Percentiles rank a stretch among this genome's conserved stretches.
These are phyloP conservation scores for Siniperca scherzeri DNA, from an alignment of 2,797 vertebrate species.

Conservation along the genomic window DNA sequence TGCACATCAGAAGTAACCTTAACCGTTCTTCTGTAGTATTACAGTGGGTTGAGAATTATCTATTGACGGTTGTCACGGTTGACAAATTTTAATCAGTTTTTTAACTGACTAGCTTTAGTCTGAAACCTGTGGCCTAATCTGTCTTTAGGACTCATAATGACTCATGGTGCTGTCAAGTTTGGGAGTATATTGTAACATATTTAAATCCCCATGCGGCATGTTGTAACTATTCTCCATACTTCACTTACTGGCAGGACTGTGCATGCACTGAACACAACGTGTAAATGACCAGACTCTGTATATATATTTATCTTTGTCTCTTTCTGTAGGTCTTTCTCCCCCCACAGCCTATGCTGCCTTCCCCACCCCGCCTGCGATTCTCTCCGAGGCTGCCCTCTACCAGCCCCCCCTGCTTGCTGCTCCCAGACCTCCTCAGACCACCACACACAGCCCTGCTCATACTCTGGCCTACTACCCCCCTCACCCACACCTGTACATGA, in stretches of 20 bases:
- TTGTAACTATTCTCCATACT: background rate
- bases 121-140: background rate
- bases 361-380: conserved; percentile 89
- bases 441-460: conserved; percentile 84
- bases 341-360: conserved; percentile 92
- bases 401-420: conserved; percentile 92
- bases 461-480: conserved; percentile 93
- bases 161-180: background rate
- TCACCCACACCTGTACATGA: conserved; percentile 96
- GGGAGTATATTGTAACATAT: background rate
- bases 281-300: conserved; percentile 1
- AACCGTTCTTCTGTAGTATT: background rate
- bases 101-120: background rate
- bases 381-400: conserved; percentile 93
- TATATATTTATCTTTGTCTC: conserved; percentile 1
- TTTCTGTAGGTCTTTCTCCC: conserved; percentile 91
- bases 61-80: background rate
- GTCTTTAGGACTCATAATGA: background rate
- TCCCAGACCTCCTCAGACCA: conserved; percentile 87
- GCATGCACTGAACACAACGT: background rate
- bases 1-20: background rate
- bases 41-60: background rate
- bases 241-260: background rate
- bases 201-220: background rate
- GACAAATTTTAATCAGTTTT: background rate